Base-by-base conservation (phyloP, 2,888 invertebrate species). In the Mayetiola destructor region DNA sequence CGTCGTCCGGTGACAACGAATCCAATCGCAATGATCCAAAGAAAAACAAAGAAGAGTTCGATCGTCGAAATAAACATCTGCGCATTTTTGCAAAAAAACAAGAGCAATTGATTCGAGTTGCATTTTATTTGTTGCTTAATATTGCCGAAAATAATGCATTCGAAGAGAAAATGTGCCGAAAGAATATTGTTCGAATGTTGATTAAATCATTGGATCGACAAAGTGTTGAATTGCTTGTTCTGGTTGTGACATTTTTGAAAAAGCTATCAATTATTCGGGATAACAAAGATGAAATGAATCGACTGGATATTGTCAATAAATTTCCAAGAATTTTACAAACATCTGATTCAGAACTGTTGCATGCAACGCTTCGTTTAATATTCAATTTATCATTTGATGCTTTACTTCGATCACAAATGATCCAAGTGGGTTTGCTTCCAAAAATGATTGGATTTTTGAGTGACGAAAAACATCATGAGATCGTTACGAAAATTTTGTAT, bases 311-410 rank as follows among this genome's bases (percentile, higher is more conserved):
- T 56, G 77, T 91, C 56, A 88, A 92, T 63, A 91, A 89, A 70
- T 69, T 96, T 64, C 85, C 88, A 5, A 81, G 84, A 57, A 75
- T 95, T 61, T 75, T 96, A 61, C 81, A 82, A 66, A 75, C 76
- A 60, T 79, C 80, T 36, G 76, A 76, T 63, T 71, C 75, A 0
- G 77, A 78, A 68, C 64, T 72, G 56, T 68, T 71, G 18, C 86
- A 88, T 73, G 84, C 91, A 60, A 85, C 90, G 21, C 76, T 95
- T 40, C 85, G 91, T 66, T 76, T 97, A 57, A 75, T 99, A 20
- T 91, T 92, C 68, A 99, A 99, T 79, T 80, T 99, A 62, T 93
- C 95, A 12, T 99, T 99, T 74, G 96, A 97, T 70, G 78, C 84
- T 21, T 85, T 85, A 67, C 72, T 93, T 60, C 78, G 95, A 52